Base-by-base conservation (phyloP, 2,113 vertebrate genomes). In the Lepus europaeus region DNA sequence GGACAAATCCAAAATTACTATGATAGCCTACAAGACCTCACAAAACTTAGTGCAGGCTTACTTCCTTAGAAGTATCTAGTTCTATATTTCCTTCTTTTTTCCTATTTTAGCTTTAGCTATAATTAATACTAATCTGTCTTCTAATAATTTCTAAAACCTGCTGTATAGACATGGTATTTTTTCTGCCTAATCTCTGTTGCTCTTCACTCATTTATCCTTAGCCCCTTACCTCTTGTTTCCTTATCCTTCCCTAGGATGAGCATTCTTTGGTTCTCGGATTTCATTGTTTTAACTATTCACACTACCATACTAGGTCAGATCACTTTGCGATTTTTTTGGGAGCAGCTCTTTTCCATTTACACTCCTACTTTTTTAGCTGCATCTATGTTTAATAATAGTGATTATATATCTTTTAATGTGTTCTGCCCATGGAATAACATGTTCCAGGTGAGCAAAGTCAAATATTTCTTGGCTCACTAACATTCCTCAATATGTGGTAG, bases 401-500 rank as follows among this genome's bases (percentile, higher is more conserved):
- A 83, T 87, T 92, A 33, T 73, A 27, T 87, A 39, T 80, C 29
- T 25, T 49, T 51, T n/a, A 27, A 10, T 29, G 31, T 92, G 29
- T 84, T 85, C 31, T 77, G 49, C 5, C 83, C 74, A 3, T 93
- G 77, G 78, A 89, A 72, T 83, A 1, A 1, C 33, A 72, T 53
- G 39, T 83, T 92, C 25, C 27, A 77, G 56, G 19, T 78, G 59
- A 90, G 31, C n/a, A 97, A 92, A 90, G 51, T 94, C 10, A 87
- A 16, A 23, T 93, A 36, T 33, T 17, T 76, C 9, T 87, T 61
- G 14, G 4, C 29, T 88, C 63, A 66, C 31, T 91, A 29, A 45
- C 74, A n/a, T 59, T 91, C 61, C 16, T 49, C 70, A 79, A 9
- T 83, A 39, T 23, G 3, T 77, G 1, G 2, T 87, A 33, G 22